Evolutionary conservation across 2,113 vertebrate species (phyloP), one percentile per base, ranked within the genome.

Genomic region (Pungitius pungitius): DNA sequence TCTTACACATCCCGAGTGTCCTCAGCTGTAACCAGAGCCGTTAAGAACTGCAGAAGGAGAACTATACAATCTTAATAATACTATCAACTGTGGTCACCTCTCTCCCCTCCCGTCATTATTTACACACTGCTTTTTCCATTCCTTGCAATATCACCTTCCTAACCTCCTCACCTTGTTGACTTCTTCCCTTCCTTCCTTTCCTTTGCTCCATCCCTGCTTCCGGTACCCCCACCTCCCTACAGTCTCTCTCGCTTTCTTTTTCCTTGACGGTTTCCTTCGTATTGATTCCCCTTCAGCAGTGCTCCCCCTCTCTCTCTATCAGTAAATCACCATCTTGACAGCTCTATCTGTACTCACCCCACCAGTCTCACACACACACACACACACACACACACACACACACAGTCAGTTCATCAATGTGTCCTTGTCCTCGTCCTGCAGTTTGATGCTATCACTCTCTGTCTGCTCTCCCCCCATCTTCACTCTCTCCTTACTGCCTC

Each of bases 311-410:
- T 45, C 51, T 69, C 75, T 63, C 80, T 77, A 73, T 86, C 87
- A 77, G 77, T 88, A 86, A 82, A 87, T 88, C 85, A 85, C 76
- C 68, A 73, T 71, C 85, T 77, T 78, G 88, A 88, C 86, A 90
- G 83, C 85, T 90, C 85, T 83, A 83, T 90, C 85, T 88, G 78
- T 83, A 84, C 67, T 82, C 77, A 86, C 81, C 71, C 73, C 75
- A 73, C 37, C 30, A 42, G 57, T 63, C 65, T 2, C 73, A 60
- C 61, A 55, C 47, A 49, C 66, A 43, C 52, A 52, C 40, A 51
- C 39, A 58, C 47, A 27, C 47, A 60, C 60, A 70, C 74, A 57
- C 52, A 73, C 39, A 65, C 52, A n/a, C 52, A 66, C 30, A 66
- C 30, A 57, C 43, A 57, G 60, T 51, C 58, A 75, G 37, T 63